Base-by-base conservation (phyloP, 2,113 vertebrate genomes). In the Phalacrocorax carbo region DNA sequence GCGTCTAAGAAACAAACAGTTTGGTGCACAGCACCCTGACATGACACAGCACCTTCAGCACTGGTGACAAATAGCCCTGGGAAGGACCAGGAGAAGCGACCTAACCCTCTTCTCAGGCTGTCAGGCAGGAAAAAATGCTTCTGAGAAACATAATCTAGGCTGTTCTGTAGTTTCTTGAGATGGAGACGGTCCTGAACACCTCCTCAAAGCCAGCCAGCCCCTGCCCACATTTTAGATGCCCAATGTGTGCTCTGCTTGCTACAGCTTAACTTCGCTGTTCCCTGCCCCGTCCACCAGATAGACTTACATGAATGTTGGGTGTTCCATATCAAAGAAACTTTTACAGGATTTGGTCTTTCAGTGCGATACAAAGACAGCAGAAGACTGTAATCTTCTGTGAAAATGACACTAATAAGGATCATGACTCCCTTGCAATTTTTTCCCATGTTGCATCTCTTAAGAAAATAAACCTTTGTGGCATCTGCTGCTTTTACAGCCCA, bases 201-300 rank as follows among this genome's bases (percentile, higher is more conserved):
- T 30, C 30, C 48, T 32, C 40, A 8, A 55, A 38, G 40, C 58
- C 26, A 62, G 16, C 32, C 60, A 54, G 7, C 15, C 27, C n/a
- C 55, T n/a, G 40, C 21, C 25, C 34, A 49, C n/a, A 4, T 11
- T 58, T 61, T 32, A 10, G 29, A 42, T 4, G 25, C 38, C 27
- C 34, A 30, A 1, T 0, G 4, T 0, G 2, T 27, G 23, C 51
- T 51, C 12, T 22, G n/a, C 25, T 17, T 54, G 36, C 62, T 19
- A 5, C 54, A 82, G 51, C 32, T 69, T 14, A 42, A 6, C 64
- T 48, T 76, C 42, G 26, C 36, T 77, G 13, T 7, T 72, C 44
- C 44, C 44, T 71, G 27, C 29, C 40, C 44, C 27, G 21, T 11
- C 55, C 61, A 46, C 19, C 57, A 75, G 21, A 13, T 60, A 27